A percentile compares a stretch with the other conserved stretches of the same genome.
Conservation (phyloP, 2,113 vertebrate species). For the Zosterops borbonicus region DNA sequence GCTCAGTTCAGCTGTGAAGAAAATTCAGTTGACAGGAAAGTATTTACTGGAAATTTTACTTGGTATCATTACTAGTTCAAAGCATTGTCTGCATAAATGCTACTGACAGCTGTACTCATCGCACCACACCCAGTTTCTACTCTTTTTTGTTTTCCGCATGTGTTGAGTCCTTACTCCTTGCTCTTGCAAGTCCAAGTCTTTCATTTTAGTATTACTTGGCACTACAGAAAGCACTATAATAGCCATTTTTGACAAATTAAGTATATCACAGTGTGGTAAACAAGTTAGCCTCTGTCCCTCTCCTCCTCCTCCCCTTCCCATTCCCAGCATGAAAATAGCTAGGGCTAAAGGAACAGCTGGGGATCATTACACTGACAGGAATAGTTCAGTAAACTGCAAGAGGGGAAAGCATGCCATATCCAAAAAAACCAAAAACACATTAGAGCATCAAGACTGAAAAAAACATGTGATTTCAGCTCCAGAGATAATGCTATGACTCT, state of each 20-base stretch:
- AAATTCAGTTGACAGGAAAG: slow-evolving; percentile 21
- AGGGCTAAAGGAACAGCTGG: slow-evolving; percentile 77
- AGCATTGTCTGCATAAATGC: slow-evolving; percentile 36
- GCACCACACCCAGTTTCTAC: background rate
- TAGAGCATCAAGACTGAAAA: slow-evolving; percentile 50
- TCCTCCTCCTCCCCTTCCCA: slow-evolving; percentile 38
- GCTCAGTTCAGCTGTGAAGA: background rate
- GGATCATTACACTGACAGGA: slow-evolving; percentile 77
- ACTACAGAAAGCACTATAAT: background rate
- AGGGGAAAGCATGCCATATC: slow-evolving; percentile 65
- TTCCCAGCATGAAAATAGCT: slow-evolving; percentile 62
- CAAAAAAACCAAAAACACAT: slow-evolving; percentile 51
- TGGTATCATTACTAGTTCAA: slow-evolving; percentile 38
- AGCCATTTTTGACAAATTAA: background rate
- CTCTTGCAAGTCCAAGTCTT: background rate
- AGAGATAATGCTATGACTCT: background rate
- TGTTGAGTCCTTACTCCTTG: background rate
- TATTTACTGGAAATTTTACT: slow-evolving; percentile 16
- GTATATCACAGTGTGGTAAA: slow-evolving; percentile 15
- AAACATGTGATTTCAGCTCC: background rate
- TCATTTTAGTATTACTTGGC: background rate
- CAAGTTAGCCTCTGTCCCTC: slow-evolving; percentile 36
- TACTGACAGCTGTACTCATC: slow-evolving; percentile 28
- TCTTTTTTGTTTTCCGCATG: background rate
- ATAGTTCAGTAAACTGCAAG: slow-evolving; percentile 74